phyloP scores from a whole-genome alignment of 1,140 invertebrate genomes.

The Mercenaria mercenaria region DNA sequence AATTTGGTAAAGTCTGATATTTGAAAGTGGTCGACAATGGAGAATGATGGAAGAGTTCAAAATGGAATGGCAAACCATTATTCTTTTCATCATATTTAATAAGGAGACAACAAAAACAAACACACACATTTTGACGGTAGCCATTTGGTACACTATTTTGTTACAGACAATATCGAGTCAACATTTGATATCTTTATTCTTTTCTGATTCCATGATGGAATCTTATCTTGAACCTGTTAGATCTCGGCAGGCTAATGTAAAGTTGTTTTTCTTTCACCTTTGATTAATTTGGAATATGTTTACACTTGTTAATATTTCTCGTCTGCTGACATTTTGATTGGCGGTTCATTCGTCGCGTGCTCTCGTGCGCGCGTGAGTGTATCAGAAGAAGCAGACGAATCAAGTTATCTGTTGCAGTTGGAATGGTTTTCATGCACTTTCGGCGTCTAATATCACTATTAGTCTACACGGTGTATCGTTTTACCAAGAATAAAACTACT shows the following conservation, averaged over 20 bases:
- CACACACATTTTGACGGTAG: not conserved
- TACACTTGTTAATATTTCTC: conserved; percentile 50
- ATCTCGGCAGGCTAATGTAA: conserved; percentile 53
- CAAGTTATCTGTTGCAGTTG: conserved; percentile 8
- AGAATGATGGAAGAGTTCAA: too few relatives aligned
- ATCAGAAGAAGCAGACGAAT: conserved; percentile 51
- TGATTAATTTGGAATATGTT: conserved; percentile 61
- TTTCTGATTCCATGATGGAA: conserved; percentile 12
- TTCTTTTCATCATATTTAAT: too few relatives aligned
- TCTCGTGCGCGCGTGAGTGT: conserved; percentile 62
- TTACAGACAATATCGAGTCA: conserved; percentile 24
- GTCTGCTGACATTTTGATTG: conserved; percentile 64
- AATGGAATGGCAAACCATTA: too few relatives aligned
- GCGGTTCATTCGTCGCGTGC: conserved; percentile 58
- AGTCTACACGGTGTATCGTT: conserved; percentile 60
- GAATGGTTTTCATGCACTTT: conserved; percentile 33
- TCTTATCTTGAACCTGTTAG: conserved; percentile 49
- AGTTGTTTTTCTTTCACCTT: conserved; percentile 54
- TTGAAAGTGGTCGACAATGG: too few relatives aligned
- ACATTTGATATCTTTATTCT: conserved; percentile 37
- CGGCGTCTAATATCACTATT: conserved; percentile 35
- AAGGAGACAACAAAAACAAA: not conserved
- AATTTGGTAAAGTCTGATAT: too few relatives aligned
- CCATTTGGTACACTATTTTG: conserved; percentile 43
- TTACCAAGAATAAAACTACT: conserved; percentile 56